Base-by-base conservation (phyloP, 1,140 invertebrate species). In the Daktulosphaira vitifoliae region DNA sequence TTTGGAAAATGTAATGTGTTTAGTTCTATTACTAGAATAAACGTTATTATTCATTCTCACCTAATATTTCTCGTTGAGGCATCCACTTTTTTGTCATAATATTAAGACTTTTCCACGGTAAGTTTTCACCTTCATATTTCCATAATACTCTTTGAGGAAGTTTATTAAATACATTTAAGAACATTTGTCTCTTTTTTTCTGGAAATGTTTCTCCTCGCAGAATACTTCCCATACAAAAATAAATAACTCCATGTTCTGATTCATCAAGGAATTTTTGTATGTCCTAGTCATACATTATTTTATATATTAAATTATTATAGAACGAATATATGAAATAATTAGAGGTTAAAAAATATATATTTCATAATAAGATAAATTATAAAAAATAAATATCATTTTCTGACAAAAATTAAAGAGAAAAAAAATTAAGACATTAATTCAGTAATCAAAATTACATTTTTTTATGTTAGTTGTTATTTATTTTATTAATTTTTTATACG, bases 41-140 rank as follows among this genome's bases (percentile, higher is more conserved):
- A n/a, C n/a, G n/a, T n/a, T n/a, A 46, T 15, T 46, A 5, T 16
- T 46, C 26, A 20, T 38, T 18, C 23, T 65, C 18, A 67, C 66
- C 56, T 29, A 67, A 42, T 37, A 67, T 37, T 22, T 67, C 66
- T 59, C 49, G 39, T 42, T 67, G 66, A n/a, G 66, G 66, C 23
- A 62, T 50, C 66, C 66, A 67, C 2, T 48, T 54, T 5, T 26
- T 46, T 39, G 33, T 33, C 33, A 62, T 48, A 7, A 67, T 54
- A 22, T 67, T 67, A 5, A n/a, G 26, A 8, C 54, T 38, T 51
- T 6, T 56, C 20, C 18, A 18, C 3, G 53, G 18, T 4, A 56
- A 22, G n/a, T 33, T 33, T 20, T 22, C 33, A 22, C 29, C 77
- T 72, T 79, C 82, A 80, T 74, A 84, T 77, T 79, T 82, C 80